A percentile compares a stretch with the other conserved stretches of the same genome.
Conservation (phyloP, 1,140 invertebrate species). For the Calosoma granatense region DNA sequence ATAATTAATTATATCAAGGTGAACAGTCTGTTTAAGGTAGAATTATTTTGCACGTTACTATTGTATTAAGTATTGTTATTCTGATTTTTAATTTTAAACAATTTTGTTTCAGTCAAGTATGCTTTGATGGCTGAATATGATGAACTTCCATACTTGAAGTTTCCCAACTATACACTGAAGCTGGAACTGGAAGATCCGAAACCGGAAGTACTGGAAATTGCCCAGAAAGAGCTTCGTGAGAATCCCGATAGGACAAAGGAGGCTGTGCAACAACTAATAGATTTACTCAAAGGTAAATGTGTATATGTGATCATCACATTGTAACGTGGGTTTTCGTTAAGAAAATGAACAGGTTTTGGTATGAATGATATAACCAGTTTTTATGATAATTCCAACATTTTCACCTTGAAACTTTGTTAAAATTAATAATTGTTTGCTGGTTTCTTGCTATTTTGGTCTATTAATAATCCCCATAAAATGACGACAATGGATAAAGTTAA, state of each 20-base stretch:
- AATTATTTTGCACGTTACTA: no score
- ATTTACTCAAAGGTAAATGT: conserved; percentile 54
- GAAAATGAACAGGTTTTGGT: neutral
- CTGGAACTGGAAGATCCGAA: conserved; percentile 55
- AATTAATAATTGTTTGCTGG: no score
- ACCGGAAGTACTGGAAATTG: conserved; percentile 55
- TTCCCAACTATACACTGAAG: conserved; percentile 54
- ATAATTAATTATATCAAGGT: no score
- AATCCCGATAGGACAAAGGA: conserved; percentile 52
- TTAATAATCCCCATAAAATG: no score
- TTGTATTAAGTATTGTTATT: no score
- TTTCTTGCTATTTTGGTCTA: no score
- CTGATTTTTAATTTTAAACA: no score
- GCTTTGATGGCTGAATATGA: conserved; percentile 59
- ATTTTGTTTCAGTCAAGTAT: conserved; percentile 43
- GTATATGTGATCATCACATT: neutral
- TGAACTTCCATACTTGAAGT: conserved; percentile 50
- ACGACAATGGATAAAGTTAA: no score
- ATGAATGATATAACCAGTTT: neutral
- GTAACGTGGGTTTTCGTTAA: neutral
- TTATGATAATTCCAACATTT: no score
- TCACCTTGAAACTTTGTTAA: no score
- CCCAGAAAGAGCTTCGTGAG: conserved; percentile 60
- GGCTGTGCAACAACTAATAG: conserved; percentile 48
- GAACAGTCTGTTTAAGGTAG: no score